Conservation (phyloP, 2,888 invertebrate genomes). For the Flexamia atlantica region DNA sequence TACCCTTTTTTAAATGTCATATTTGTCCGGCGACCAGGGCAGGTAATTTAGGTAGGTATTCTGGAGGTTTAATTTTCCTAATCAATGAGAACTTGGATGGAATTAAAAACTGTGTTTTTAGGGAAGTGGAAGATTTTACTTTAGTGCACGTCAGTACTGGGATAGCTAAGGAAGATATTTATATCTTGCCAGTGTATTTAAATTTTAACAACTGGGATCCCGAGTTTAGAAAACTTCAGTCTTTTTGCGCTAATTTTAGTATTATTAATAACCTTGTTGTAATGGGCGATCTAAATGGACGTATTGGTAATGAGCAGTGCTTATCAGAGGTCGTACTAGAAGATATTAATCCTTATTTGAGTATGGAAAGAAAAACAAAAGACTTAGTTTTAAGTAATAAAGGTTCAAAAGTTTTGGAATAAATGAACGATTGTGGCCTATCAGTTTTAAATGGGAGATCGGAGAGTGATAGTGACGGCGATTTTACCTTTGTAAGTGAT, state of each 20-base stretch:
- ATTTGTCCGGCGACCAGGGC: neutral
- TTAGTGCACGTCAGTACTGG: no score
- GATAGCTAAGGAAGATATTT: no score
- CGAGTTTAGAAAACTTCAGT: neutral
- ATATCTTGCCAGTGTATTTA: constrained; percentile 20
- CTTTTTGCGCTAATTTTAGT: neutral
- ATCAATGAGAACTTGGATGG: neutral
- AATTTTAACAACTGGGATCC: neutral
- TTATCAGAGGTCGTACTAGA: no score
- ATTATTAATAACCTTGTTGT: neutral
- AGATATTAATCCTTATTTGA: no score
- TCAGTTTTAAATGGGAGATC: no score
- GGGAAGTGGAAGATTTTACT: neutral
- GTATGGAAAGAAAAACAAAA: no score
- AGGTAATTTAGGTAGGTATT: neutral
- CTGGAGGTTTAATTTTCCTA: neutral
- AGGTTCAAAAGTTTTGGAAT: no score
- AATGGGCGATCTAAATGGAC: no score
- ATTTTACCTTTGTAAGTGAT: no score
- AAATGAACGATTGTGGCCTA: no score
- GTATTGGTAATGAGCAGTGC: neutral
- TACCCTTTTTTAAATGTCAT: neutral
- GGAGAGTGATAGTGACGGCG: no score
- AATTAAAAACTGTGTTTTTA: neutral
- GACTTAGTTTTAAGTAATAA: no score